Base-by-base conservation (phyloP, 2,113 vertebrate species). In the Struthidea cinerea region DNA sequence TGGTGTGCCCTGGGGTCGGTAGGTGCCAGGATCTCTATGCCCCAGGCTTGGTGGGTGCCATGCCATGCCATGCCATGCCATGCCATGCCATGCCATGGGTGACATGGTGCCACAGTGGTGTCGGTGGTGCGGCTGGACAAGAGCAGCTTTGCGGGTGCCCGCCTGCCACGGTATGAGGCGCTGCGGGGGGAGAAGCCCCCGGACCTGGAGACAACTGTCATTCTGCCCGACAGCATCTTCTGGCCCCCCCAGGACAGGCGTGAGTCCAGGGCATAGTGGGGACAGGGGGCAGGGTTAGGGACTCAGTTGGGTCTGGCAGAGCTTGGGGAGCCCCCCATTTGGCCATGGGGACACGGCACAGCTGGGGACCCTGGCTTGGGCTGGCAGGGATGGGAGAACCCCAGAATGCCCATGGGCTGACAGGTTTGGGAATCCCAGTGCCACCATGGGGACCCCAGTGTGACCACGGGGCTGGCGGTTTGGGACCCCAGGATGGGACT, bases 111-210 rank as follows among this genome's bases (percentile, higher is more conserved):
- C 3, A 7, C 60, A 98, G 99, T 99, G 82, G 98, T 99, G 95
- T 99, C 99, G 0, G 98, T 99, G 20, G 99, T 99, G 87, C 98
- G 98, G 44, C 95, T 99, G 95, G 98, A 99, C 94, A 99, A 99
- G 97, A 98, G 98, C 96, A 99, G 98, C 93, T 99, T 98, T 1
- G 98, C 97, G 0, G 99, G 98, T 1, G 98, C 98, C 65, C 99
- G 97, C 89, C 98, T 99, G 77, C 99, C 99, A 0, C 98, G 97
- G 7, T 99, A 99, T 11, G 98, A 99, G 96, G 98, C 98, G 0
- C 96, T 99, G 91, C 97, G 98, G 2, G 99, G 99, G 11, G 98
- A 98, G 50, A 98, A 98, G 21, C 99, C 99, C 4, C 93, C 91
- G 0, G 99, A 99, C 94, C 97, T 98, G 28, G 99, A 99, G 96